Base-by-base conservation (phyloP, 1,140 invertebrate species). In the Pseudomyrmex dendroicus region DNA sequence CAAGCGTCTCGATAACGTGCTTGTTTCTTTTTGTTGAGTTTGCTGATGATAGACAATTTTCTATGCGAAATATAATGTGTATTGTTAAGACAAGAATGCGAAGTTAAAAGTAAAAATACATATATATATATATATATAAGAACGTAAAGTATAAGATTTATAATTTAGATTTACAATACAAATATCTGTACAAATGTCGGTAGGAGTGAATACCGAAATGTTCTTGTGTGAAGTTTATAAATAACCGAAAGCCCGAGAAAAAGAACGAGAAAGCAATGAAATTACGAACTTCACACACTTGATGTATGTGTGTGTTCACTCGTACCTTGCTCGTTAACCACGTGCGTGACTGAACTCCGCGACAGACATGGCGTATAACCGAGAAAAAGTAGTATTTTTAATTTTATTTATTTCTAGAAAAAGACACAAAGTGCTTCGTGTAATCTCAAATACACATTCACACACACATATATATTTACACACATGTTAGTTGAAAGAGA, bases 71-170 rank as follows among this genome's bases (percentile, higher is more conserved):
- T 44, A 44, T 25, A 25, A 46, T 7, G 5, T 35, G 35, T 35
- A 35, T 35, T 35, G 35, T 12, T 52, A 52, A 68, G 46, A 5
- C 20, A 67, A 68, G n/a, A 2, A 2, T 50, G 20, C 13, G 66
- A 66, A 66, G 66, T 25, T 7, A 68, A 22, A 12, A 17, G 35
- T 35, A 22, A 68, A 68, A 68, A 8, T 0, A 2, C 13, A 7
- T 22, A 62, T 68, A 12, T 68, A 68, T 52, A 8, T 0, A 2
- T 13, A 7, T 22, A 62, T 68, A 12, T 68, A 68, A 68, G 20
- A 52, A 52, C 12, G 7, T 52, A 52, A 52, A 52, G n/a, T 22
- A 68, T 17, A 68, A 68, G 48, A 52, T 68, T 52, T 67, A 52
- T 15, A 52, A 52, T 12, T 68, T 68, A 15, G 50, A 22, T 68